phyloP scores from a whole-genome alignment of 2,888 invertebrate genomes.

The Volucella inflata region DNA sequence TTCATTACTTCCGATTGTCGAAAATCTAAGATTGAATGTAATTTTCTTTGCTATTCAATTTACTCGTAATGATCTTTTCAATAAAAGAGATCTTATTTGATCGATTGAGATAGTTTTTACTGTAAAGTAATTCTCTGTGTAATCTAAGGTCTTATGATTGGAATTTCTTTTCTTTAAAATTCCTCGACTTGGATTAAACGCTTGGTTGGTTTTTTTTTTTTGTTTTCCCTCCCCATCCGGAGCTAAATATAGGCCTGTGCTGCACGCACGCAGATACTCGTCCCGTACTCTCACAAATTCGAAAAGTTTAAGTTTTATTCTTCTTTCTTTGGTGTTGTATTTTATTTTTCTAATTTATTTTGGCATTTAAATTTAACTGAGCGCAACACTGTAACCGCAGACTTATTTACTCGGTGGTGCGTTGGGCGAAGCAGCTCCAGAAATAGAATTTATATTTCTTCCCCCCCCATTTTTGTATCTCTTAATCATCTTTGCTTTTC shows the following conservation, averaged over 20 bases:
- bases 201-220: constrained; percentile 47
- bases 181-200: constrained; percentile 51
- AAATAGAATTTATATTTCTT: constrained; percentile 60
- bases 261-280: constrained; percentile 17
- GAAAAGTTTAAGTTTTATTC: constrained; percentile 30
- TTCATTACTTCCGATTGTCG: constrained; percentile 19
- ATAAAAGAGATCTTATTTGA: constrained; percentile 9
- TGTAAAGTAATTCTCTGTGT: constrained; percentile 1
- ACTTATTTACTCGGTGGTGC: constrained; percentile 66
- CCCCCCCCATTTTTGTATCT: constrained; percentile 4
- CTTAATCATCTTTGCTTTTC: too few species aligned
- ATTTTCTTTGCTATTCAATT: constrained; percentile 62
- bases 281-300: constrained; percentile 9
- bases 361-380: constrained; percentile 73
- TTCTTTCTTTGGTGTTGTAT: constrained; percentile 20
- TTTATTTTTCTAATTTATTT: constrained; percentile 70
- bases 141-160: constrained; percentile 14
- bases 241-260: constrained; percentile 46
- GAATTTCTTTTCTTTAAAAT: constrained; percentile 9
- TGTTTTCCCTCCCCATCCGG: constrained; percentile 10
- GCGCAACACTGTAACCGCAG: constrained; percentile 67
- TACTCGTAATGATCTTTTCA: constrained; percentile 34
- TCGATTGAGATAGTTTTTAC: constrained; percentile 11
- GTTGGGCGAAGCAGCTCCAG: constrained; percentile 58
- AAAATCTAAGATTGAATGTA: constrained; percentile 22